Conservation (phyloP, 2,797 vertebrate species). For the Gymnopithys bicolor region DNA sequence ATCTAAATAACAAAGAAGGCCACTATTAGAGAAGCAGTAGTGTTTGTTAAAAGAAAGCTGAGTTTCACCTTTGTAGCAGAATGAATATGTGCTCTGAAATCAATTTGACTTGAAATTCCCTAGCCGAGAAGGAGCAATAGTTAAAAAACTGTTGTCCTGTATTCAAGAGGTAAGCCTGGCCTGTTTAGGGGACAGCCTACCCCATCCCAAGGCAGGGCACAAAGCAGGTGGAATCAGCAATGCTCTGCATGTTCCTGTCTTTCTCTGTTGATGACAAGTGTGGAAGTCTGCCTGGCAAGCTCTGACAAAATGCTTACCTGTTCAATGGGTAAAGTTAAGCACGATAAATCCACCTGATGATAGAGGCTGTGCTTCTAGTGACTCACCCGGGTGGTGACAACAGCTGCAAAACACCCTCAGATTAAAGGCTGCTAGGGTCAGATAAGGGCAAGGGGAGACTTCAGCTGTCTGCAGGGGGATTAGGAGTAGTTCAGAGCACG, state of each 20-base stretch:
- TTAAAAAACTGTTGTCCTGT: not conserved
- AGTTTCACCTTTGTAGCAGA: not conserved
- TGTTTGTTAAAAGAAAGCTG: not conserved
- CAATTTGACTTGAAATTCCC: not conserved
- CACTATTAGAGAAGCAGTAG: not conserved
- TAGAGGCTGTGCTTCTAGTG: not conserved
- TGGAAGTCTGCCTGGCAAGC: not conserved
- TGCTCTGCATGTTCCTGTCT: not conserved
- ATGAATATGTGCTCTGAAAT: not conserved
- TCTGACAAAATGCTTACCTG: not conserved
- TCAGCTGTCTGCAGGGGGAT: not conserved
- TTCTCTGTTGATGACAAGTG: not conserved
- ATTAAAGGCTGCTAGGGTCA: not conserved
- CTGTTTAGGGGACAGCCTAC: not conserved
- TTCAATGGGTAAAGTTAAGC: not conserved
- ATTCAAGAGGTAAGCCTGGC: accelerated
- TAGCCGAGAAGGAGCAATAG: not conserved
- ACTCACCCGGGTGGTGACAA: not conserved
- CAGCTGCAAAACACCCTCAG: not conserved
- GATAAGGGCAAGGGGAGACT: not conserved
- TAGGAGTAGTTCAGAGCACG: not conserved
- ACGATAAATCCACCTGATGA: not conserved
- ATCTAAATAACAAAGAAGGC: not conserved
- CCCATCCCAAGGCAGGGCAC: not conserved
- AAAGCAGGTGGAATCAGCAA: not conserved